Evolutionary conservation across 2,113 vertebrate species (phyloP).

Genomic region (Pseudopodoces humilis): DNA sequence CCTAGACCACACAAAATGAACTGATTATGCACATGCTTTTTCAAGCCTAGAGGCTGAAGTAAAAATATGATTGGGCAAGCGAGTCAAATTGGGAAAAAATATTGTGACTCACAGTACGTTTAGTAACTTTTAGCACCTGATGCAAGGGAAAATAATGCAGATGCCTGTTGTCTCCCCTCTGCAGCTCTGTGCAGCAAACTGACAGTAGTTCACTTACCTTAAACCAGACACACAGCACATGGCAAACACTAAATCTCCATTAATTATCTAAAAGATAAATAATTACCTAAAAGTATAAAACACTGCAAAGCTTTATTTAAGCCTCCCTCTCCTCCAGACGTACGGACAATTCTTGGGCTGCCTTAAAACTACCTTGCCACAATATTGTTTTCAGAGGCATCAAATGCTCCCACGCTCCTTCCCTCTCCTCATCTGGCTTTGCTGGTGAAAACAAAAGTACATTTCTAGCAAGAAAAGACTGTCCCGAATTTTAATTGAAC

Average conservation of each 20-base stretch:
- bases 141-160: slow-evolving; percentile 35
- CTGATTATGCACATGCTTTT: slow-evolving; percentile 79
- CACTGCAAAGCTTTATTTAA: background rate
- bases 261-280: background rate
- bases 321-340: background rate
- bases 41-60: slow-evolving; percentile 71
- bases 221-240: background rate
- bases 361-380: background rate
- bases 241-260: background rate
- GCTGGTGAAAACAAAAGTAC: background rate
- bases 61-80: slow-evolving; percentile 62
- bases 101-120: background rate
- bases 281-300: background rate
- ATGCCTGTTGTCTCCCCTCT: background rate
- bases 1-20: slow-evolving; percentile 96
- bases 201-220: background rate
- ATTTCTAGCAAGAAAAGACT: background rate
- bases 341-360: background rate
- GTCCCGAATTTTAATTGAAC: background rate
- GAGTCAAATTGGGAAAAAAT: slow-evolving; percentile 54
- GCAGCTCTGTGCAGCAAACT: background rate
- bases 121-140: slow-evolving; percentile 59
- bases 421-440: background rate
- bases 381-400: background rate
- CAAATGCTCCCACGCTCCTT: background rate